Base-by-base conservation (phyloP, 1,140 invertebrate genomes). In the Anoplolepis gracilipes region DNA sequence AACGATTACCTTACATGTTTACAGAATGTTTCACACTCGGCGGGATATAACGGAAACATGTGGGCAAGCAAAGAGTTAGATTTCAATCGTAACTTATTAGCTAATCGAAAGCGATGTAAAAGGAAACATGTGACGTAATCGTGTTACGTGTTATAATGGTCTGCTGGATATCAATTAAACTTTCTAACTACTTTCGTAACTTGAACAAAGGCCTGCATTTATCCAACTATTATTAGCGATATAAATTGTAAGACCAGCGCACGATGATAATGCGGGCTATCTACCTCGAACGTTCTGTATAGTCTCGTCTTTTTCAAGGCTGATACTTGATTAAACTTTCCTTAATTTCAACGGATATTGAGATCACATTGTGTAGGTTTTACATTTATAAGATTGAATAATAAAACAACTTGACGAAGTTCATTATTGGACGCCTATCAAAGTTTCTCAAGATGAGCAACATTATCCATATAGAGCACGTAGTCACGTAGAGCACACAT, bases 161-260 rank as follows among this genome's bases (percentile, higher is more conserved):
- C 28, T 53, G n/a, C 62, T 10, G 33, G 39, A 28, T 36, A 72
- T 59, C 78, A 42, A 82, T 82, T 82, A 82, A 82, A 82, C 78
- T 82, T 82, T 82, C 78, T 33, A 82, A 73, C 53, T 72, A 82
- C 78, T 82, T 82, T 73, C 39, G 67, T 11, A 82, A 82, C 67
- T 82, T 73, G 78, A 82, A 72, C 22, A 25, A 81, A 59, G 67
- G 28, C 36, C 59, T 61, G 53, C 28, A 55, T 82, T 73, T 82
- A 73, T 69, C 33, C 22, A 13, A n/a, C 46, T 39, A 82, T 82
- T 82, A 67, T 82, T 30, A 82, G 53, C 67, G 67, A 73, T 73
- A 73, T 82, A 73, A 73, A 82, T 59, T 82, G 33, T 19, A 42
- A 59, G 53, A 16, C 36, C 25, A 30, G 36, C 46, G 25, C 46